Percentiles rank a stretch among this genome's conserved stretches.
phyloP scores from a whole-genome alignment of 2,888 invertebrate species.

The Byasa hedistus region DNA sequence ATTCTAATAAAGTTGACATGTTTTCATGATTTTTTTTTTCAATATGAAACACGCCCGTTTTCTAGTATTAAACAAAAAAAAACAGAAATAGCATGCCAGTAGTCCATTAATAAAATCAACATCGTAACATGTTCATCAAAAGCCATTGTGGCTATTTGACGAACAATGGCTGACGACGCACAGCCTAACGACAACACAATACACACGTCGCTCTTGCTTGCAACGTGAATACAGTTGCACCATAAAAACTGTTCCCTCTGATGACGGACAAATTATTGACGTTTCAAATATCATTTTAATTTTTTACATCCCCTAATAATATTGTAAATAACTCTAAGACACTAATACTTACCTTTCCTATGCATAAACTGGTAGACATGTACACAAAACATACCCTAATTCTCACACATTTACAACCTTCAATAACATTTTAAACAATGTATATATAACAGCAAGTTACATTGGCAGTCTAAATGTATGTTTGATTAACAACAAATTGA shows the following conservation, averaged over 20 bases:
- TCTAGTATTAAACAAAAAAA: conserved; percentile 15
- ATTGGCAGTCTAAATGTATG: not conserved
- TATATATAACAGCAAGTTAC: too few relatives aligned
- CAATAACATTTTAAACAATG: too few relatives aligned
- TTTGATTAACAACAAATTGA: not conserved
- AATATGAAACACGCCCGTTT: not conserved
- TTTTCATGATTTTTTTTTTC: not conserved
- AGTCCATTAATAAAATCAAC: conserved; percentile 61
- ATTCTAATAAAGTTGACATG: not conserved
- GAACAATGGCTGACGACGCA: conserved; percentile 53
- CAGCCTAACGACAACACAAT: conserved; percentile 49
- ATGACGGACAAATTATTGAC: conserved; percentile 16
- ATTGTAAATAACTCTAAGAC: not conserved
- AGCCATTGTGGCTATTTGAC: conserved; percentile 56
- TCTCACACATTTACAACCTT: too few relatives aligned
- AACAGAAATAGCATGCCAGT: conserved; percentile 38
- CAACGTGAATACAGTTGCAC: conserved; percentile 21
- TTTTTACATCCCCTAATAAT: not conserved
- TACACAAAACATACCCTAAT: too few relatives aligned
- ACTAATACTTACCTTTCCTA: not conserved
- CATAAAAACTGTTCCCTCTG: conserved; percentile 8
- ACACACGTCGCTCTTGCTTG: conserved; percentile 30
- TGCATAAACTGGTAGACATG: not conserved
- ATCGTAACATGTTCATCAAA: conserved; percentile 60
- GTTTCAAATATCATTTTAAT: not conserved